These are phyloP conservation scores for Pandemis cinnamomeana DNA, from an alignment of 2,888 invertebrate species.

Conservation along the genomic window DNA sequence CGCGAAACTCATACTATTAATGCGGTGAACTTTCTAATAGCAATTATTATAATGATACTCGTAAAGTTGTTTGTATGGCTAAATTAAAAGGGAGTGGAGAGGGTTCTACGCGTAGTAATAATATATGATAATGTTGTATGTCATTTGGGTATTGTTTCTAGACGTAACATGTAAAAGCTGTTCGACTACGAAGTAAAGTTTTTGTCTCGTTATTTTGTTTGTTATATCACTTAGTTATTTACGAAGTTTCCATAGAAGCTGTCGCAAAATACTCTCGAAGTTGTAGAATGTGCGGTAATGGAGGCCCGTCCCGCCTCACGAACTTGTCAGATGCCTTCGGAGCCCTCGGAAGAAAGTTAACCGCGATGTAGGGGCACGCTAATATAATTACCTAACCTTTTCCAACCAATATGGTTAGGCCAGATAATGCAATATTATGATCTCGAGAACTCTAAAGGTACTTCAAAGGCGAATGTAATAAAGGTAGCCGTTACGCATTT, in stretches of 20 bases:
- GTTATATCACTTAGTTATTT: constrained; percentile 37
- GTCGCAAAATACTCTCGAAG: constrained; percentile 37
- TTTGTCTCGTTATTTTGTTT: constrained; percentile 9
- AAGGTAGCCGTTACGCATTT: constrained; percentile 26
- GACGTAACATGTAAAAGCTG: not conserved
- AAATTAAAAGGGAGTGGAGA: constrained; percentile 25
- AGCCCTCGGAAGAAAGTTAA: constrained; percentile 41
- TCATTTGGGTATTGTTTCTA: not conserved
- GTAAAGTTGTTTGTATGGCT: constrained; percentile 28
- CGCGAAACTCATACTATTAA: constrained; percentile 43
- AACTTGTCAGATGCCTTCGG: constrained; percentile 41
- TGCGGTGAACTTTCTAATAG: constrained; percentile 33
- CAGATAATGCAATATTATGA: constrained; percentile 39
- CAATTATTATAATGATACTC: constrained; percentile 39
- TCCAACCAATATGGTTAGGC: constrained; percentile 38
- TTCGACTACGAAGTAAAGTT: not conserved
- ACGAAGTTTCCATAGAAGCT: constrained; percentile 38
- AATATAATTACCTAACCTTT: constrained; percentile 42
- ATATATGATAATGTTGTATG: not conserved
- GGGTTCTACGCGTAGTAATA: constrained; percentile 7
- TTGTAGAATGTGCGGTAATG: constrained; percentile 42
- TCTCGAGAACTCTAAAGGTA: constrained; percentile 35
- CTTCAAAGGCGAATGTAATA: constrained; percentile 31
- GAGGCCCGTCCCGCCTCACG: constrained; percentile 30
- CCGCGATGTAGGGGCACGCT: constrained; percentile 38